Evolutionary conservation across 2,888 invertebrate genomes (phyloP).

Genomic region (Nysson spinosus): DNA sequence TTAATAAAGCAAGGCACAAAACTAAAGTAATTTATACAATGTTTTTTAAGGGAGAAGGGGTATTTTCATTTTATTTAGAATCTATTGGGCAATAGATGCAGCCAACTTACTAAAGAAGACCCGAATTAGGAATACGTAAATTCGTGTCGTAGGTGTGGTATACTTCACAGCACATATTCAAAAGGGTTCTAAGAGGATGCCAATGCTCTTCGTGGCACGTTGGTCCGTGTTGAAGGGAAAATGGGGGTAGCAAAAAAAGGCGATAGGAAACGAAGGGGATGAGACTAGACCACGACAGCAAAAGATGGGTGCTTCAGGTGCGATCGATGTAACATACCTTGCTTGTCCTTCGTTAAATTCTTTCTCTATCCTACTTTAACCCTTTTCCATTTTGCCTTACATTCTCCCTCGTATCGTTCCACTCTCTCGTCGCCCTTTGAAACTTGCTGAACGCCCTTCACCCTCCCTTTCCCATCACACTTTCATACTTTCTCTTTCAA

Average conservation of each 20-base stretch:
- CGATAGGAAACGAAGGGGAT: conserved; percentile 36
- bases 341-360: conserved; percentile 46
- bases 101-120: too few relatives aligned
- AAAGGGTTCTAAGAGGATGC: conserved; percentile 39
- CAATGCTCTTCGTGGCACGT: conserved; percentile 20
- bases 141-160: conserved; percentile 32
- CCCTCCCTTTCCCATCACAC: conserved; percentile 7
- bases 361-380: conserved; percentile 31
- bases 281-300: conserved; percentile 44
- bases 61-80: too few relatives aligned
- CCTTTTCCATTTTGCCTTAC: conserved; percentile 2
- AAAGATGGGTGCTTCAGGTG: conserved; percentile 60
- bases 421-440: conserved; percentile 32
- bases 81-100: too few relatives aligned
- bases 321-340: conserved; percentile 65
- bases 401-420: conserved; percentile 1
- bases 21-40: too few relatives aligned
- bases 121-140: conserved; percentile 39
- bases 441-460: conserved; percentile 23
- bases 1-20: too few relatives aligned
- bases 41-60: too few relatives aligned
- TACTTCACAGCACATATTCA: not conserved
- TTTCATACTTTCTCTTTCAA: conserved; percentile 15
- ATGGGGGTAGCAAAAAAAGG: conserved; percentile 21
- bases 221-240: conserved; percentile 3